These are phyloP conservation scores for Odocoileus virginianus DNA, from an alignment of 2,113 vertebrate species.

Conservation along the genomic window DNA sequence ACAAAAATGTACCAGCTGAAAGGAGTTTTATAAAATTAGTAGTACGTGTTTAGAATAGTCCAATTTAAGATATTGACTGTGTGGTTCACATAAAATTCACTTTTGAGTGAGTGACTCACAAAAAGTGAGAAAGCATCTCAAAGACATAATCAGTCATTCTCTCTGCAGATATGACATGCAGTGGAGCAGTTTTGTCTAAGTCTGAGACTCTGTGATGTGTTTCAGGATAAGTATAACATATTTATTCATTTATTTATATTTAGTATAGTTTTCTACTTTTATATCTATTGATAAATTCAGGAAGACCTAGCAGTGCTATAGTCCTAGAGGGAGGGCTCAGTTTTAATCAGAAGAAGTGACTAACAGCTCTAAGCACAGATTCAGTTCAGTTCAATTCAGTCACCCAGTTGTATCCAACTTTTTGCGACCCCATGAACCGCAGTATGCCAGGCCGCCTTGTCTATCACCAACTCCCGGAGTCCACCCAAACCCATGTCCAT, in stretches of 20 bases:
- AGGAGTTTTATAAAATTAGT: neutral
- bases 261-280: neutral
- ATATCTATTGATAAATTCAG: neutral
- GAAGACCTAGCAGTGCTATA: neutral
- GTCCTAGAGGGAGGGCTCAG: neutral
- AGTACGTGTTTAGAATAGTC: neutral
- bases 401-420: rapidly evolving
- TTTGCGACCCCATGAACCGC: neutral
- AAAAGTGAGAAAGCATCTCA: neutral
- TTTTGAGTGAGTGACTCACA: neutral
- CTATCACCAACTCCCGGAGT: neutral
- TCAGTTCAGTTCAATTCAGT: neutral
- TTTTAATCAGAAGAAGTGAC: neutral
- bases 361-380: neutral
- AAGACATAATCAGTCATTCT: neutral
- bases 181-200: neutral
- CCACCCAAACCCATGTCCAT: too few species aligned
- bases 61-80: neutral
- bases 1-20: neutral
- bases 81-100: neutral
- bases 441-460: rapidly evolving
- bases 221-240: neutral
- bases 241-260: neutral
- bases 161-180: neutral
- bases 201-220: neutral